Evolutionary conservation across 2,797 vertebrate species (phyloP).

Genomic region (Dicrostonyx torquatus): DNA sequence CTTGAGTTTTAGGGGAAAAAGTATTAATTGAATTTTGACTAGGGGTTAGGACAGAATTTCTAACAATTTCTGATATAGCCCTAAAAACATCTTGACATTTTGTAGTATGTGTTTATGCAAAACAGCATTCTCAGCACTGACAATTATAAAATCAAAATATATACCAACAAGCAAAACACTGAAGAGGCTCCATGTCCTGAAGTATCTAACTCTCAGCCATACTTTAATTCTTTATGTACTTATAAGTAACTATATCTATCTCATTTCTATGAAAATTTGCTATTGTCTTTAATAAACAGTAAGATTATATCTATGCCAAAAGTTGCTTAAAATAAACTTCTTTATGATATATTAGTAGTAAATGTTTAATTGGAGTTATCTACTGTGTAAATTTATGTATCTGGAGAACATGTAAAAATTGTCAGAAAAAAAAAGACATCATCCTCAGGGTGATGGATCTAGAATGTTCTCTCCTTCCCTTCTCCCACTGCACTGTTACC

Average conservation of each 20-base stretch:
- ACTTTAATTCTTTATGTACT: neutral
- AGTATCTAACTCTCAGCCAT: neutral
- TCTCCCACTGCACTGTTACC: rapidly evolving
- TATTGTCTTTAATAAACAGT: neutral
- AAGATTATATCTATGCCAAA: neutral
- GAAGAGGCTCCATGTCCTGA: neutral
- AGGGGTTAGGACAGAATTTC: neutral
- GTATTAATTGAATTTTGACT: neutral
- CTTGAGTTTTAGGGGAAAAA: neutral
- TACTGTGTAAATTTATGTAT: neutral
- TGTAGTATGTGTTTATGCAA: neutral
- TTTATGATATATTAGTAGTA: neutral
- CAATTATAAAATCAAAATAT: neutral
- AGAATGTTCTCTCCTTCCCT: neutral
- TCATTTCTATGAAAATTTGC: neutral
- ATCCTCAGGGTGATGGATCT: neutral
- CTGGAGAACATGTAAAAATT: neutral
- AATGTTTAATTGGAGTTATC: neutral
- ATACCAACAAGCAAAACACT: neutral
- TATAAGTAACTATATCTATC: neutral
- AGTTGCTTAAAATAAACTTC: neutral
- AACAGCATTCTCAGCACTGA: neutral
- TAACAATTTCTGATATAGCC: neutral
- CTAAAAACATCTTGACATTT: neutral
- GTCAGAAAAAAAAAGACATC: neutral